Conservation (phyloP, 2,113 vertebrate genomes). For the Orcinus orca region DNA sequence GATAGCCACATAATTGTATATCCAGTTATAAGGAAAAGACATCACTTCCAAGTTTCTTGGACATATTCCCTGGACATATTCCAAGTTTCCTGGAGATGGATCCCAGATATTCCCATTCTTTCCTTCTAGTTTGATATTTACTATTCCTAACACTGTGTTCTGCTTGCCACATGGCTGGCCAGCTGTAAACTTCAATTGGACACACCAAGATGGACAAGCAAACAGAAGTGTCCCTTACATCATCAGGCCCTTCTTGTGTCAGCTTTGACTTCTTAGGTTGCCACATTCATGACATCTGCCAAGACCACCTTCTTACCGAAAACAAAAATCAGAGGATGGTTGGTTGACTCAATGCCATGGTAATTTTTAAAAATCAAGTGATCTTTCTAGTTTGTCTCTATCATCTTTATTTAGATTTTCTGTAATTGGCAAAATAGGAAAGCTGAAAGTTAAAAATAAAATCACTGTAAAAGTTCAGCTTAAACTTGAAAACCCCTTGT, state of each 20-base stretch:
- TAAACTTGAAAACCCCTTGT: constrained; percentile 22
- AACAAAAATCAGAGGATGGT: constrained; percentile 13
- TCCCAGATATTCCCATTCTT: not conserved
- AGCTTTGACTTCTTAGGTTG: not conserved
- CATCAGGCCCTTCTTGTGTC: not conserved
- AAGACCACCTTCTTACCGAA: constrained; percentile 14
- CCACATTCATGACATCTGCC: not conserved
- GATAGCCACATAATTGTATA: not conserved
- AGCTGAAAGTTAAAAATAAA: constrained; percentile 34
- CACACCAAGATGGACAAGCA: not conserved
- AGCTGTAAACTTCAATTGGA: not conserved
- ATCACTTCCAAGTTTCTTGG: not conserved
- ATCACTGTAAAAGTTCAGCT: constrained; percentile 15
- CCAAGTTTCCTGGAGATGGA: not conserved
- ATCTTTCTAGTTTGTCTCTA: not conserved
- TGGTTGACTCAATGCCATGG: not conserved
- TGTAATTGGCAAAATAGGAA: not conserved
- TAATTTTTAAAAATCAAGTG: not conserved
- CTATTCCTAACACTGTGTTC: not conserved
- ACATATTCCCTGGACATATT: not conserved
- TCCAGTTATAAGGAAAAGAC: not conserved
- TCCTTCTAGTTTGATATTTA: not conserved
- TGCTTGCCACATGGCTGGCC: not conserved
- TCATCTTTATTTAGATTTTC: constrained; percentile 5
- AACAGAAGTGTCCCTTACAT: not conserved